Base-by-base conservation (phyloP, 2,113 vertebrate species). In the Machaerirhynchus nigripectus region DNA sequence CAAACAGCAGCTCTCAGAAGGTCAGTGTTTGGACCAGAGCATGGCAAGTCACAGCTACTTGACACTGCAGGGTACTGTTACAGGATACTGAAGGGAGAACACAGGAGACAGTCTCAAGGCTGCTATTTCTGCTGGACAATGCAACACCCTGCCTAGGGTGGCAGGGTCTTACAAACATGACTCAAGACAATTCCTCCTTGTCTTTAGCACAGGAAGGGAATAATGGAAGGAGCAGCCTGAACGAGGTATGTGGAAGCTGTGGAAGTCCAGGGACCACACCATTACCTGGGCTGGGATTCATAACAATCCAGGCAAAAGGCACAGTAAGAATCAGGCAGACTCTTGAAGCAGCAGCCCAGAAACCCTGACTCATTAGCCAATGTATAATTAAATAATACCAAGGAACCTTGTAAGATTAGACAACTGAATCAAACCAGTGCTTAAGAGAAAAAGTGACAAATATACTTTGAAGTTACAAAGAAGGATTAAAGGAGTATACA, bases 401-500 rank as follows among this genome's bases (percentile, higher is more conserved):
- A 63, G 27, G 21, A 89, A 70, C 35, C 12, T 55, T 50, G 39
- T 50, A 91, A 90, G 75, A 82, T 85, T 61, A 95, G 50, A 55
- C 39, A 61, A 89, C 10, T 50, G 57, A 89, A 87, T 69, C 19
- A 83, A 87, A 87, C 70, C 31, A 94, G 20, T 44, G 21, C 31
- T 73, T 68, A 89, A 87, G 46, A 87, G 31, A 57, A 65, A 78
- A 80, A 61, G 44, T 56, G 7, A 64, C 70, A 95, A 96, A 91
- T 39, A n/a, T 4, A 73, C 20, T 73, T 2, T 37, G 35, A 88
- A 19, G 67, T 77, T 93, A 83, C 26, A 64, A 24, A 7, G 47
- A 71, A 87, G 80, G 60, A 96, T 76, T 73, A 90, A 61, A 91
- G 67, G n/a, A 91, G 61, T 70, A 91, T 50, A 87, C 70, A 85